phyloP scores from a whole-genome alignment of 2,113 vertebrate species.

The Odobenus rosmarus region DNA sequence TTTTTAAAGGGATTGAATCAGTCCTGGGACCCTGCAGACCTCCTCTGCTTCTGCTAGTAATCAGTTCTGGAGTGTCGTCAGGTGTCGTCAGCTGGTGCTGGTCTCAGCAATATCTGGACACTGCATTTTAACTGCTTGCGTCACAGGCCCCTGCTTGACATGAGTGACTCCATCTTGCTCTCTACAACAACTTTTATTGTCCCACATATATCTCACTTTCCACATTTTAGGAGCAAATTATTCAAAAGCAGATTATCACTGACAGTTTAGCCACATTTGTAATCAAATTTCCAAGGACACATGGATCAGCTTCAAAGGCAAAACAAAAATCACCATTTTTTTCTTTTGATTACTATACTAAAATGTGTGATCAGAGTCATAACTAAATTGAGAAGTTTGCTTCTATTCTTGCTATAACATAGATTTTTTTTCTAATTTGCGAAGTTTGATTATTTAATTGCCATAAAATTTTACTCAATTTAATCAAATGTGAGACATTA shows the following conservation, averaged over 20 bases:
- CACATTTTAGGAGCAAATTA: background rate
- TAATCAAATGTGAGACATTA: constrained; percentile 62
- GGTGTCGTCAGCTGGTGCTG: background rate
- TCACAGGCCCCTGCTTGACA: background rate
- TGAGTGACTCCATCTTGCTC: background rate
- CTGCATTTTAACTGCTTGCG: background rate
- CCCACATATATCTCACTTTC: background rate
- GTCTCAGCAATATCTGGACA: background rate
- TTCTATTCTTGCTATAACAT: constrained; percentile 50
- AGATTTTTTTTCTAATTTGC: constrained; percentile 29
- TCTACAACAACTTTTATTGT: background rate
- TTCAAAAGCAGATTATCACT: background rate
- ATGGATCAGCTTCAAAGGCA: constrained; percentile 27
- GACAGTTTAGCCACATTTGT: constrained; percentile 1
- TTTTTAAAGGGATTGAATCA: background rate
- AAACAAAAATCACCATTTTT: constrained; percentile 63
- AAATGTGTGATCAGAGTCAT: constrained; percentile 55
- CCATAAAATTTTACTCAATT: constrained; percentile 50
- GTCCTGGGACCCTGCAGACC: background rate
- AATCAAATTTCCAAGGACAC: constrained; percentile 58
- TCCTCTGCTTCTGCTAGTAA: background rate
- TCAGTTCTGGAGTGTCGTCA: too few relatives aligned
- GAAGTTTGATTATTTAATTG: constrained; percentile 76
- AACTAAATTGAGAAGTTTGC: constrained; percentile 63
- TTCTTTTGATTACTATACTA: constrained; percentile 58